These are phyloP conservation scores for Procambarus clarkii DNA, from an alignment of 1,140 invertebrate species.

Conservation along the genomic window DNA sequence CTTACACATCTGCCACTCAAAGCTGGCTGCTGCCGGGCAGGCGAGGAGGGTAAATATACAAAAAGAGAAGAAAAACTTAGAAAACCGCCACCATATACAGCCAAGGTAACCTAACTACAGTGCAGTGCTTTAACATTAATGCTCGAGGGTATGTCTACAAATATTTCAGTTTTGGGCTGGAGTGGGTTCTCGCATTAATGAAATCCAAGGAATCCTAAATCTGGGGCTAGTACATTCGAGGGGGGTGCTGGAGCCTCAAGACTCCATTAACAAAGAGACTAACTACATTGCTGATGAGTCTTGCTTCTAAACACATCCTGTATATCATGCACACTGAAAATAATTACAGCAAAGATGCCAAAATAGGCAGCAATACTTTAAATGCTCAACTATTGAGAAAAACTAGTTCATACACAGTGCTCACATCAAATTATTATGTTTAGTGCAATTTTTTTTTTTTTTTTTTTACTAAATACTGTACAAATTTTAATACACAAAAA, in stretches of 20 bases:
- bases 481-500: background rate
- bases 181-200: background rate
- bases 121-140: slow-evolving; percentile 23
- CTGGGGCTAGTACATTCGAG: background rate
- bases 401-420: background rate
- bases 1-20: slow-evolving; percentile 67
- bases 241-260: background rate
- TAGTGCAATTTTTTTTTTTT: background rate
- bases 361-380: background rate
- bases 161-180: background rate
- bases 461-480: background rate
- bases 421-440: background rate
- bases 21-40: slow-evolving; percentile 54
- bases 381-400: background rate
- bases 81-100: slow-evolving; percentile 65
- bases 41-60: slow-evolving; percentile 59
- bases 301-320: background rate
- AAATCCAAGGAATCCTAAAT: background rate
- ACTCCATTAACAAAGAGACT: background rate
- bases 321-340: slow-evolving; percentile 5
- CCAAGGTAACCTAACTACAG: slow-evolving; percentile 38
- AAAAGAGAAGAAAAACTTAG: slow-evolving; percentile 64
- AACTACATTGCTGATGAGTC: background rate
- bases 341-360: background rate
- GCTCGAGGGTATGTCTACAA: slow-evolving; percentile 5